Base-by-base conservation (phyloP, 1,140 invertebrate species). In the Maconellicoccus hirsutus region DNA sequence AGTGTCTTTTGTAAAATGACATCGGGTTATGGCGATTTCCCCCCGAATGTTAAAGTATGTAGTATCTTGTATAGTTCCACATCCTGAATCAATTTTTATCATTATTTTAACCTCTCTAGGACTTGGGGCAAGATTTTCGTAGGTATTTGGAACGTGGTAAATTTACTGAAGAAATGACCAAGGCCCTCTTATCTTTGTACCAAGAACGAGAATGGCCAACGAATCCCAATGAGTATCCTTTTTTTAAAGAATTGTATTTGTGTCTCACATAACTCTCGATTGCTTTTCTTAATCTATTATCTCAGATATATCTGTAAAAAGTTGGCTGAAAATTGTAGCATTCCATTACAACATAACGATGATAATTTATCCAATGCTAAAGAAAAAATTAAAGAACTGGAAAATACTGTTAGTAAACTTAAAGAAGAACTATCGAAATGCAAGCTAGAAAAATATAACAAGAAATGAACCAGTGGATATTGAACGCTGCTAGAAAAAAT, bases 181-280 rank as follows among this genome's bases (percentile, higher is more conserved):
- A 66, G 10, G 61, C 61, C 4, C 6, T 66, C 14, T 25, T 66
- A 23, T 8, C 61, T 23, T 25, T 66, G 4, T 66, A 66, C 61
- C 3, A 3, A 23, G 61, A 66, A 66, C 61, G 61, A 8, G 61
- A 66, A 66, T 66, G 61, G 61, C 61, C 61, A 4, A 10, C 7
- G 22, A 66, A 66, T 66, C 61, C 61, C 3, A 66, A 66, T 19
- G 61, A 66, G 61, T 66, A 66, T 66, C 19, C 61, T 33, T 33
- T 33, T 33, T 33, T 33, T 6, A 12, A 6, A 33, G 29, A 33
- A 6, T 33, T 6, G 3, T 33, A 33, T 3, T 3, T 33, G 29
- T 33, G 12, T 33, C 12, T 33, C 29, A 12, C n/a, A n/a, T n/a
- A 33, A 33, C 4, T 33, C 12, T 12, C 4, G 29, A 12, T 33